A percentile compares a stretch with the other conserved stretches of the same genome.
phyloP scores from a whole-genome alignment of 2,797 vertebrate species.

The Catostomus latipinnis region DNA sequence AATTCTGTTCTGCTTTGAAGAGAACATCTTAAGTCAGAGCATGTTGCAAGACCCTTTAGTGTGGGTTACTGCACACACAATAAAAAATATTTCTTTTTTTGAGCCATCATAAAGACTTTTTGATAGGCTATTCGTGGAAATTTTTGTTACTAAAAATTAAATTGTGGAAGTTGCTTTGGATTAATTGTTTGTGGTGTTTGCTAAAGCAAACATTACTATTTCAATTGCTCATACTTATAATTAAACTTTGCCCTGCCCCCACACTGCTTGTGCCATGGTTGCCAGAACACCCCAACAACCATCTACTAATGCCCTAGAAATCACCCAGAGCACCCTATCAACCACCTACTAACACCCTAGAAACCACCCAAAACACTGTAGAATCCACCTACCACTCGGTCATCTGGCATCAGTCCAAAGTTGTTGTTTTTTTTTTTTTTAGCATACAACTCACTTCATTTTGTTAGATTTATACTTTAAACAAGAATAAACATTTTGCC shows the following conservation, averaged over 20 bases:
- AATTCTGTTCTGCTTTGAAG: constrained; percentile 29
- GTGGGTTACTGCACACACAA: constrained; percentile 1
- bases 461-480: no score
- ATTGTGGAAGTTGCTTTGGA: no score
- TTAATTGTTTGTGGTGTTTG: neutral
- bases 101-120: constrained; percentile 4
- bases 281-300: neutral
- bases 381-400: neutral
- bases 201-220: neutral
- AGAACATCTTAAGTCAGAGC: constrained; percentile 28
- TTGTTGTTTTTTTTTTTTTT: no score
- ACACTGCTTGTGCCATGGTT: no score
- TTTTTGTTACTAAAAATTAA: neutral
- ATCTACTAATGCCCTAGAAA: neutral
- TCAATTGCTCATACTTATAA: neutral
- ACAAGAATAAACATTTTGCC: no score
- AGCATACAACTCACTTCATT: no score
- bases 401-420: no score
- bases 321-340: neutral
- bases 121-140: neutral
- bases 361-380: neutral
- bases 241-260: neutral
- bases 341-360: neutral
- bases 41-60: constrained; percentile 26
- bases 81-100: neutral